Evolutionary conservation across 2,797 vertebrate species (phyloP).

Genomic region (Acropternis orthonyx): DNA sequence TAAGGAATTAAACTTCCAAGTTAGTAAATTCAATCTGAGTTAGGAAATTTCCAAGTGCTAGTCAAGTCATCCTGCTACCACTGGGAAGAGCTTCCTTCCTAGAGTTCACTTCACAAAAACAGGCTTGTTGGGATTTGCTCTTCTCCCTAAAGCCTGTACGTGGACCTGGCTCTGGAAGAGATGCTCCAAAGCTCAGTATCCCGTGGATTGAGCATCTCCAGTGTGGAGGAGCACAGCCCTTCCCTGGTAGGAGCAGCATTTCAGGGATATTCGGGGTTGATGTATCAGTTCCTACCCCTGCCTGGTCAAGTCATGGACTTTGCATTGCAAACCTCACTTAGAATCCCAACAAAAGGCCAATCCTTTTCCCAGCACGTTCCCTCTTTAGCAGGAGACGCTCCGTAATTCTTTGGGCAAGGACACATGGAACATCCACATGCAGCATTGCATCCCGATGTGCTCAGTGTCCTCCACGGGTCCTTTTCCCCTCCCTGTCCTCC

Average conservation of each 20-base stretch:
- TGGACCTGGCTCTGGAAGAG: neutral
- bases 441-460: neutral
- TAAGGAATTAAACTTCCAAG: neutral
- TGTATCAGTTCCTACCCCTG: neutral
- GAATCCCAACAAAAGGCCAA: neutral
- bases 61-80: neutral
- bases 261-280: neutral
- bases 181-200: neutral
- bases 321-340: neutral
- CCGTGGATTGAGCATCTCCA: rapidly evolving
- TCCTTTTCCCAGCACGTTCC: neutral
- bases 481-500: rapidly evolving
- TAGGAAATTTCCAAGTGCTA: neutral
- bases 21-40: neutral
- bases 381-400: neutral
- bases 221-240: neutral
- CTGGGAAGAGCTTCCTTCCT: constrained; percentile 50
- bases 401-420: neutral
- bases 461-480: neutral
- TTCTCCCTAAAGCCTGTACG: neutral
- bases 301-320: rapidly evolving
- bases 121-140: neutral
- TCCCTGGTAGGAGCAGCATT: neutral
- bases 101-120: neutral
- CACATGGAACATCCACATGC: neutral